phyloP scores from a whole-genome alignment of 2,113 vertebrate species.

The Hipposideros armiger region DNA sequence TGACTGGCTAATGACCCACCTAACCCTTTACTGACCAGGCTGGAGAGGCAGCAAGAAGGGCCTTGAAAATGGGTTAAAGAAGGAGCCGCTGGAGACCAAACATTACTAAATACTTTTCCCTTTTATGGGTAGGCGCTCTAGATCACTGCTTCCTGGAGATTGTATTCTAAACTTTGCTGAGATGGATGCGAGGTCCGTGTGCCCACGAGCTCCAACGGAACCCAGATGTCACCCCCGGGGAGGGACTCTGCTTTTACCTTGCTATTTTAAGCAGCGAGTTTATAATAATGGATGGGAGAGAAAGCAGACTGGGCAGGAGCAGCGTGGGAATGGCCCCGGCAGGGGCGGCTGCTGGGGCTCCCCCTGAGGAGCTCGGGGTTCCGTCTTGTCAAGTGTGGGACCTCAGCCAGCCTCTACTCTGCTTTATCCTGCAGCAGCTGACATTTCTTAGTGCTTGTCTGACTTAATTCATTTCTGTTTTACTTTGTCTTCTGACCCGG shows the following conservation, averaged over 20 bases:
- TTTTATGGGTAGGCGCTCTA: conserved; percentile 89
- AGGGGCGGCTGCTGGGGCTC: not conserved
- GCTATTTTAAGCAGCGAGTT: conserved; percentile 89
- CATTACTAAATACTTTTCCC: conserved; percentile 89
- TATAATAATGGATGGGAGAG: conserved; percentile 84
- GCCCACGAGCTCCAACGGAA: conserved; percentile 85
- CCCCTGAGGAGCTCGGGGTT: not conserved
- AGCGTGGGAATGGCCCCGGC: conserved; percentile 77
- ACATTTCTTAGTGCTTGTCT: not conserved
- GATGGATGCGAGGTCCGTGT: conserved; percentile 81
- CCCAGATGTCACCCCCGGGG: conserved; percentile 83
- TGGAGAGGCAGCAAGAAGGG: conserved; percentile 24
- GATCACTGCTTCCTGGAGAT: conserved; percentile 88
- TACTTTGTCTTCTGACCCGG: conserved; percentile 43
- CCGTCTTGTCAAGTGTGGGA: not conserved
- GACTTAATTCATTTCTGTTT: not conserved
- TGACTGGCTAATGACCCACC: not conserved
- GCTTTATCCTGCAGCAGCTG: not conserved
- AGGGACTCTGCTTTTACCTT: conserved; percentile 79
- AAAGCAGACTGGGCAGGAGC: conserved; percentile 60
- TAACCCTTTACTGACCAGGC: conserved; percentile 23
- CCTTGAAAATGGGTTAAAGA: conserved; percentile 81
- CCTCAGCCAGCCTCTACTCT: conserved; percentile 59
- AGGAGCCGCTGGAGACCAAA: conserved; percentile 80
- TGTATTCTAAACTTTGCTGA: conserved; percentile 84